Conservation (phyloP, 2,113 vertebrate genomes). For the Chrysochloris asiatica region DNA sequence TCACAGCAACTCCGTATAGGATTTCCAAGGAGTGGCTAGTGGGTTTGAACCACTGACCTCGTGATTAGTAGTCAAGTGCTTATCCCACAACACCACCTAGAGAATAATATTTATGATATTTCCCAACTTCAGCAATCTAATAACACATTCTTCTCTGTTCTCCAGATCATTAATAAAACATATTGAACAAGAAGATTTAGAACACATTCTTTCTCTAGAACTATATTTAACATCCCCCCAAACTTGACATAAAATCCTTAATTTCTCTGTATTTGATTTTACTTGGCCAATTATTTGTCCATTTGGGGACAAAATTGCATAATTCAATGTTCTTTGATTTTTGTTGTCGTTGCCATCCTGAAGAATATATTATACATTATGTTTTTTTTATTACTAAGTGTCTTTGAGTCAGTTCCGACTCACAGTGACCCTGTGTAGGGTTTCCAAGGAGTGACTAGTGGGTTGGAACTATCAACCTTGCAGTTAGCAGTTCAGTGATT, state of each 20-base stretch:
- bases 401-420: too few relatives aligned
- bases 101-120: conserved; percentile 7
- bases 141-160: background rate
- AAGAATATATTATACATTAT: background rate
- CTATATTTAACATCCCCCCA: background rate
- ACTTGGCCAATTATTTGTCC: background rate
- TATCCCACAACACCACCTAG: too few relatives aligned
- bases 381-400: too few relatives aligned
- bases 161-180: conserved; percentile 49
- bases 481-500: too few relatives aligned
- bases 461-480: too few relatives aligned
- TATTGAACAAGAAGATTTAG: background rate
- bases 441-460: too few relatives aligned
- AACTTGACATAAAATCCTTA: background rate
- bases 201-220: background rate
- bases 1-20: too few relatives aligned
- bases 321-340: conserved; percentile 7
- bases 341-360: conserved; percentile 6
- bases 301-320: conserved; percentile 23
- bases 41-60: too few relatives aligned
- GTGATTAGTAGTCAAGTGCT: too few relatives aligned
- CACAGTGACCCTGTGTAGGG: too few relatives aligned
- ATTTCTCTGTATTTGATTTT: conserved; percentile 5
- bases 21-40: too few relatives aligned
- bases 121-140: conserved; percentile 6